Percentiles rank a stretch among this genome's conserved stretches.
These are phyloP conservation scores for Pontoporia blainvillei DNA, from an alignment of 2,113 vertebrate genomes.

Conservation along the genomic window DNA sequence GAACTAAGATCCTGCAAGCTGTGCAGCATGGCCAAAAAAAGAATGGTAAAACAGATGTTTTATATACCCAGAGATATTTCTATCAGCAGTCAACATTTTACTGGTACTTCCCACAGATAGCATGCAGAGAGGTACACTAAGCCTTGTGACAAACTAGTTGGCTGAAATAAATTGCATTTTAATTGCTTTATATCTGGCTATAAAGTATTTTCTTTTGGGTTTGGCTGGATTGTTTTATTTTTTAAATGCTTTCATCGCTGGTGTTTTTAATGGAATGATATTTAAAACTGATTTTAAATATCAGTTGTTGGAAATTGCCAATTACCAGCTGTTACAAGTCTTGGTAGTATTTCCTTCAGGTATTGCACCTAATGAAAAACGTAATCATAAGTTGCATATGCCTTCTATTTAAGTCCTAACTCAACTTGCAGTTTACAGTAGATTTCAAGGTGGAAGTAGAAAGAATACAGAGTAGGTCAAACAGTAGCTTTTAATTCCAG, in stretches of 20 bases:
- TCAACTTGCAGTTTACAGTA: neutral
- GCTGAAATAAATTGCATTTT: neutral
- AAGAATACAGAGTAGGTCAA: neutral
- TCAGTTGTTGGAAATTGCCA: neutral
- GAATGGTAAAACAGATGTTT: neutral
- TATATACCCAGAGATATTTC: neutral
- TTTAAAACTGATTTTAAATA: neutral
- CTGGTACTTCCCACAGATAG: neutral
- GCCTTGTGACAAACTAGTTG: neutral
- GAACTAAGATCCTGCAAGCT: neutral
- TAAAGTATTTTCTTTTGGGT: conserved; percentile 26
- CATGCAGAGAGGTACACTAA: neutral
- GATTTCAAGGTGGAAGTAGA: neutral
- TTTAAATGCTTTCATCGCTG: neutral
- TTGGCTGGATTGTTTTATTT: conserved; percentile 14
- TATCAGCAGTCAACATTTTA: neutral
- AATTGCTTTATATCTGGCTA: conserved; percentile 5
- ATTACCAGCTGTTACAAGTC: neutral
- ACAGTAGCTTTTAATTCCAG: neutral
- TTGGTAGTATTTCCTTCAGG: neutral
- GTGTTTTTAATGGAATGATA: neutral
- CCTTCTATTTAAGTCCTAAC: conserved; percentile 10
- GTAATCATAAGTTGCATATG: neutral
- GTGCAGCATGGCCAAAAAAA: no score
- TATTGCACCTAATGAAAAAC: neutral